Percentiles rank a stretch among this genome's conserved stretches.
Conservation (phyloP, 2,113 vertebrate genomes). For the Mirza zaza region DNA sequence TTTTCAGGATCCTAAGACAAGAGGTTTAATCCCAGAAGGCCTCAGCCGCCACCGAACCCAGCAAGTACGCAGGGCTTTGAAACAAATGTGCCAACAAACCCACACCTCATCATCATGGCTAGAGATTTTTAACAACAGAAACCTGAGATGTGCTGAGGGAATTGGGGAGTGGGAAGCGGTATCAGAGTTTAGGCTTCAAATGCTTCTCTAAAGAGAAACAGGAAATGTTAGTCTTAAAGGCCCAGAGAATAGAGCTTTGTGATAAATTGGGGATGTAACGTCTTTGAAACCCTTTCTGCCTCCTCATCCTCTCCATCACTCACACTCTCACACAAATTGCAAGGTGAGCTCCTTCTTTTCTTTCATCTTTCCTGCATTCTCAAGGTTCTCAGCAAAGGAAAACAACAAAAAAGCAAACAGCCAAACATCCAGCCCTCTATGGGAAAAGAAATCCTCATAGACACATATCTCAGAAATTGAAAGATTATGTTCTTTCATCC, state of each 20-base stretch:
- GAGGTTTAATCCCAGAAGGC: background rate
- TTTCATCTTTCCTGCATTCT: background rate
- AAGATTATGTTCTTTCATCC: background rate
- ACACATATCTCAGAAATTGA: background rate
- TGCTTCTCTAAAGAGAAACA: background rate
- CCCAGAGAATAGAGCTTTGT: background rate
- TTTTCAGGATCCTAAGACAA: background rate
- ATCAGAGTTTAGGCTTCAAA: background rate
- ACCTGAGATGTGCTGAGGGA: background rate
- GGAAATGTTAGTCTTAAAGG: background rate
- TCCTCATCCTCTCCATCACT: background rate
- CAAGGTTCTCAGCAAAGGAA: background rate
- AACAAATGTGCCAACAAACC: background rate
- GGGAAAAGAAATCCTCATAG: background rate
- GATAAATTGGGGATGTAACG: background rate
- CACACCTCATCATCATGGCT: background rate
- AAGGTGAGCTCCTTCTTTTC: background rate
- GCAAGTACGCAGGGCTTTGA: background rate
- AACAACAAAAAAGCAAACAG: background rate
- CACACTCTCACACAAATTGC: background rate
- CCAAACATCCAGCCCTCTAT: background rate
- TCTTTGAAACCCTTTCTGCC: background rate
- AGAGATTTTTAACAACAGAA: background rate
- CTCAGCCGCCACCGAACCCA: background rate
- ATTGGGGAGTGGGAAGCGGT: background rate